phyloP scores from a whole-genome alignment of 2,797 vertebrate species.

The Alauda arvensis region DNA sequence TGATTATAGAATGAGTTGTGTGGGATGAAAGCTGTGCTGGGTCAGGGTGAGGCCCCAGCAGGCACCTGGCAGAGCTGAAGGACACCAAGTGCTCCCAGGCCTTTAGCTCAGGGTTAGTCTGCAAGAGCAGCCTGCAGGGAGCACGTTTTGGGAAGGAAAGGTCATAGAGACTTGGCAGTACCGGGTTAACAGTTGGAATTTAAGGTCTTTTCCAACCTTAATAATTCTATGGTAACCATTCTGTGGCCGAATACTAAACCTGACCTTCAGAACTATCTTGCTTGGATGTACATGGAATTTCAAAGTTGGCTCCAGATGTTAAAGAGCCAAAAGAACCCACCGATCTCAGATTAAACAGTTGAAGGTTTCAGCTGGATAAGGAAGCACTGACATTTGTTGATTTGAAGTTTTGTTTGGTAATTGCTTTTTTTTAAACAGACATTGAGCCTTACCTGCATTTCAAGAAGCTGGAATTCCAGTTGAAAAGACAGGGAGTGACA shows the following conservation, averaged over 20 bases:
- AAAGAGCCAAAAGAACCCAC: background rate
- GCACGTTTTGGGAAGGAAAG: background rate
- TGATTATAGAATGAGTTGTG: accelerated
- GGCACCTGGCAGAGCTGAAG: background rate
- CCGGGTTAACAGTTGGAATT: background rate
- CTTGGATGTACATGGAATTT: background rate
- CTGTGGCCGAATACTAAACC: background rate
- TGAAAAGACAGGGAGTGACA: constrained; percentile 79
- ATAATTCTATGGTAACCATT: background rate
- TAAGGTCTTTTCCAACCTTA: background rate
- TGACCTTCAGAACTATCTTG: background rate
- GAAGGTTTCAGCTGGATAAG: background rate
- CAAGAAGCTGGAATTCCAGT: constrained; percentile 83
- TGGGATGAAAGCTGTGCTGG: background rate
- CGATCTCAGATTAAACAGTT: background rate
- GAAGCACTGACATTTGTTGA: background rate
- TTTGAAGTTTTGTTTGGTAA: background rate
- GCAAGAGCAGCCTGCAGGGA: background rate
- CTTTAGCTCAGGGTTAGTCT: background rate
- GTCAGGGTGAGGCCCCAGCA: background rate
- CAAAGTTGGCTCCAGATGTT: background rate
- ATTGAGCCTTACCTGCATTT: constrained; percentile 75
- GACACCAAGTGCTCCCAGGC: background rate
- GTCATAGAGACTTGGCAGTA: background rate
- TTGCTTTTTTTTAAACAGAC: background rate